Base-by-base conservation (phyloP, 2,888 invertebrate species). In the Coelopa pilipes region DNA sequence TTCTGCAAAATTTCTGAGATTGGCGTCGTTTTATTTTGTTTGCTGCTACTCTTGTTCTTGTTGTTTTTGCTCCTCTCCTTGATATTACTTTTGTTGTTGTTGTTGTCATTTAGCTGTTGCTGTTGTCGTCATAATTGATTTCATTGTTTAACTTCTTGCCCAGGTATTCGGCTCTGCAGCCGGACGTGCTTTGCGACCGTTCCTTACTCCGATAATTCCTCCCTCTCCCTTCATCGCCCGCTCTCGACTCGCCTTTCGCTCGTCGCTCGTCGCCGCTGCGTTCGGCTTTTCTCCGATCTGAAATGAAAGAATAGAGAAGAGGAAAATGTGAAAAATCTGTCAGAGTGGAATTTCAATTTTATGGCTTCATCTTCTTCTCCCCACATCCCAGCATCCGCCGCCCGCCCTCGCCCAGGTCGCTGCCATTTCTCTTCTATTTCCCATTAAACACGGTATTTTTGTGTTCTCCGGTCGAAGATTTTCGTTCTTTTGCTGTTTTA, bases 111-210 rank as follows among this genome's bases (percentile, higher is more conserved):
- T 17, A n/a, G 46, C 46, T 68, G 34, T 53, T 55, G 53, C 55
- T 55, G 55, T 65, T 75, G 71, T 72, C 70, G 55, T 74, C 74
- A 76, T 76, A 77, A 78, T 78, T 78, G 75, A 77, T 78, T 79
- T 76, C 70, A 74, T 70, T 75, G 70, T 76, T 76, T 72, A 76
- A 76, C 68, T 74, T 76, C 76, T 70, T 74, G 72, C 75, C 69
- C 49, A 74, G 60, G 17, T 70, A 12, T 49, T 67, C 13, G 57
- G 21, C 21, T 13, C 19, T 59, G 19, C 34, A 34, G 34, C 34
- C 2, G 34, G 34, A 34, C 7, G 34, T 59, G 2, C 2, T 21
- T 59, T 19, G 9, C 7, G 13, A 21, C 24, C 57, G 12, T 59
- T 21, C 11, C 24, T 59, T 59, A 19, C 17, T 17, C 1, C 57